A percentile compares a stretch with the other conserved stretches of the same genome.
Conservation (phyloP, 2,797 vertebrate species). For the Neopelma chrysocephalum region DNA sequence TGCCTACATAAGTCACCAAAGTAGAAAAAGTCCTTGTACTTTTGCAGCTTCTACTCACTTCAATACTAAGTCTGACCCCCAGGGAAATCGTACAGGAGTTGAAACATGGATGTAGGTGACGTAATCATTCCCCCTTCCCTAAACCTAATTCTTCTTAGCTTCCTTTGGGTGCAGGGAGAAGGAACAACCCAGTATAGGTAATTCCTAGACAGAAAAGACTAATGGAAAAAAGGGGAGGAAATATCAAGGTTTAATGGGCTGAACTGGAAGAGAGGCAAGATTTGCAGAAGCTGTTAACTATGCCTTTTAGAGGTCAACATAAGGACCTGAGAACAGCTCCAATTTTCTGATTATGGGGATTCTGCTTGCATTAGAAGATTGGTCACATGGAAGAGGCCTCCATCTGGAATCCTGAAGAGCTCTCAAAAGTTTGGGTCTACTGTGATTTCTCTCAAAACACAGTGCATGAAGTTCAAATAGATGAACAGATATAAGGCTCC, state of each 20-base stretch:
- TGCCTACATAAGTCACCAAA: background rate
- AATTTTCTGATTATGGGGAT: background rate
- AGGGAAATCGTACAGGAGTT: background rate
- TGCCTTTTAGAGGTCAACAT: background rate
- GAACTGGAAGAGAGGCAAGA: background rate
- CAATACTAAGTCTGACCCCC: fast-evolving
- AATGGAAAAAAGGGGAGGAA: background rate
- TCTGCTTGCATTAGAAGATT: background rate
- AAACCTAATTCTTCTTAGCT: background rate
- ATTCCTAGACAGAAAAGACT: background rate
- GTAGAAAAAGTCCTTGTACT: background rate
- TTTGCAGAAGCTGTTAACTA: background rate
- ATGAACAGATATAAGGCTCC: background rate
- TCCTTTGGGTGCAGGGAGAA: background rate
- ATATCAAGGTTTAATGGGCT: background rate
- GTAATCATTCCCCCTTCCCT: background rate
- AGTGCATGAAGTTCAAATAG: background rate
- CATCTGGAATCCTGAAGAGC: background rate
- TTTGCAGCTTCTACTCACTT: background rate
- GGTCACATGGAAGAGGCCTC: background rate
- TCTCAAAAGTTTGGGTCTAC: background rate
- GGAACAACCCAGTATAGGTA: background rate
- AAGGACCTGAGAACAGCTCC: background rate
- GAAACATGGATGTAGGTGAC: background rate
- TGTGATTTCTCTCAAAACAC: background rate